Evolutionary conservation across 2,113 vertebrate species (phyloP).

Genomic region (Pseudorectes ferrugineus): DNA sequence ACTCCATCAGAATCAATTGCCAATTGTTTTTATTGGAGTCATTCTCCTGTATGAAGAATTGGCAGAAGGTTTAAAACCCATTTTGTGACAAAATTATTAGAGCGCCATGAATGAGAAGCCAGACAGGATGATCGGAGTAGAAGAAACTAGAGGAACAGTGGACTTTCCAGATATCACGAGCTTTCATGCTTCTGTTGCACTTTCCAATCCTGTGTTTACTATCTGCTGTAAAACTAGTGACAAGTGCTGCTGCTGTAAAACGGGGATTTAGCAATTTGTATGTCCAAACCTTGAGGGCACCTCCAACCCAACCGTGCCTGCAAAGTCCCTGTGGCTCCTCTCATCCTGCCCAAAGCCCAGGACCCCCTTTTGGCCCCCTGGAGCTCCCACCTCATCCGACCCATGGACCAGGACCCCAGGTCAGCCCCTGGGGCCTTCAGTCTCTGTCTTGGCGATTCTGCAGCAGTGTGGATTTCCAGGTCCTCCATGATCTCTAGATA

Average conservation of each 20-base stretch:
- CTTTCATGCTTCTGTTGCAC: background rate
- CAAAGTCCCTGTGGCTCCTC: background rate
- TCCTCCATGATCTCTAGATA: background rate
- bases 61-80: background rate
- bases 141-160: accelerated
- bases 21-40: background rate
- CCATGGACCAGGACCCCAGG: background rate
- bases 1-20: background rate
- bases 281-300: accelerated
- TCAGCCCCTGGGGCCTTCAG: accelerated
- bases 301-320: background rate
- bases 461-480: background rate
- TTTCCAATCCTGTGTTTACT: background rate
- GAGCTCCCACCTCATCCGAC: background rate
- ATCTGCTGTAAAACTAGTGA: background rate
- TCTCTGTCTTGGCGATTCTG: accelerated
- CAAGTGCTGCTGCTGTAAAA: background rate
- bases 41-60: background rate
- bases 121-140: background rate
- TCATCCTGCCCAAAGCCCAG: background rate
- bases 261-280: background rate
- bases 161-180: background rate
- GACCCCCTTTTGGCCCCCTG: accelerated
- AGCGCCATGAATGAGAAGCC: background rate
- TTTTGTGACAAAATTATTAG: background rate